These are phyloP conservation scores for Napeogenes sylphis DNA, from an alignment of 2,888 invertebrate genomes.

Conservation along the genomic window DNA sequence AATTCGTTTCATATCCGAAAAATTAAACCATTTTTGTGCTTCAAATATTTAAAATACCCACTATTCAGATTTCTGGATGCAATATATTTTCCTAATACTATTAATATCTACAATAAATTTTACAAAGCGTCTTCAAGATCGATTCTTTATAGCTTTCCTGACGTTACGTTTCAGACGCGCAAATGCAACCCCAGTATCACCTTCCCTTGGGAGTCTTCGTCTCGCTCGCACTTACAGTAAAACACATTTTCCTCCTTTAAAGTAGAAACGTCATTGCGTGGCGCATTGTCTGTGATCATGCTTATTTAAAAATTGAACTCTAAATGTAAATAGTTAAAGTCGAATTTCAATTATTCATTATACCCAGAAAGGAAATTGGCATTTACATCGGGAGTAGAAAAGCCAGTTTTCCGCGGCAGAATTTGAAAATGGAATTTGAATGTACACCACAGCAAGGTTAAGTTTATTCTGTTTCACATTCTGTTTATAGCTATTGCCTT, in stretches of 20 bases:
- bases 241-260: conserved; percentile 46
- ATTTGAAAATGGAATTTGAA: conserved; percentile 67
- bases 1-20: too few relatives aligned
- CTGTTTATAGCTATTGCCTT: conserved; percentile 21
- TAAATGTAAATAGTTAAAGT: conserved; percentile 39
- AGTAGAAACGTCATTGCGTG: conserved; percentile 73
- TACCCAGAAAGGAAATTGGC: conserved; percentile 69
- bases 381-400: conserved; percentile 73
- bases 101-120: conserved; percentile 29
- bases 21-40: too few relatives aligned
- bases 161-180: conserved; percentile 55
- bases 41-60: too few relatives aligned
- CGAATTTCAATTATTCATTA: conserved; percentile 35
- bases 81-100: conserved; percentile 7
- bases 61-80: too few relatives aligned
- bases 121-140: conserved; percentile 64
- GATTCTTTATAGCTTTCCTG: conserved; percentile 63
- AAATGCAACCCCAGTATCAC: conserved; percentile 65
- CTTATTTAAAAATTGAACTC: conserved; percentile 40
- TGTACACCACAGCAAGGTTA: conserved; percentile 47
- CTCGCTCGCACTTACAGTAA: conserved; percentile 45
- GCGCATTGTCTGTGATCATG: conserved; percentile 65
- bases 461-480: conserved; percentile 31
- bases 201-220: conserved; percentile 48
- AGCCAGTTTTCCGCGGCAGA: conserved; percentile 73